Percentiles rank a stretch among this genome's conserved stretches.
Conservation (phyloP, 2,888 invertebrate genomes). For the Pelosia muscerda region DNA sequence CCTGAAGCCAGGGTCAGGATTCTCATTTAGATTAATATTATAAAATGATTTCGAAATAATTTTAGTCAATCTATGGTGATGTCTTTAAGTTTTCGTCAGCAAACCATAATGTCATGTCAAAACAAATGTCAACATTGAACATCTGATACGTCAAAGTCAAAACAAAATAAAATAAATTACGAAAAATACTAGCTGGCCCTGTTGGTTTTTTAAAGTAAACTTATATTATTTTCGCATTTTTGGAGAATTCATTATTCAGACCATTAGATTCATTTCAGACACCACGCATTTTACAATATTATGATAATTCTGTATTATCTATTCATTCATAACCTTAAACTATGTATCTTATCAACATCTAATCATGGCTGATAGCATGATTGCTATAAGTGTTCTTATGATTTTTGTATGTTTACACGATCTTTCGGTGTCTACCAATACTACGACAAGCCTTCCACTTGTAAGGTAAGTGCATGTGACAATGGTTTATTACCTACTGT, state of each 20-base stretch:
- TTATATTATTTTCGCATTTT: background rate
- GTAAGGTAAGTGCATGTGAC: conserved; percentile 37
- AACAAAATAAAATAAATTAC: conserved; percentile 24
- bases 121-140: background rate
- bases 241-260: background rate
- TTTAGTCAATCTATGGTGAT: too few species aligned
- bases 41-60: too few species aligned
- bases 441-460: conserved; percentile 9
- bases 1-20: too few species aligned
- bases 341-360: conserved; percentile 20
- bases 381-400: conserved; percentile 2
- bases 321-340: conserved; percentile 37
- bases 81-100: too few species aligned
- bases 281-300: background rate
- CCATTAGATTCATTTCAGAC: background rate
- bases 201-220: conserved; percentile 24
- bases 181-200: conserved; percentile 26
- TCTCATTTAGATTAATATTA: too few species aligned
- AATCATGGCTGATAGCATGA: conserved; percentile 13
- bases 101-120: background rate
- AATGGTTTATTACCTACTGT: too few species aligned
- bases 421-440: conserved; percentile 10
- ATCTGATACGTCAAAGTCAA: background rate
- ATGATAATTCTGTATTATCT: conserved; percentile 8
- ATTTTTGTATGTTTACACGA: conserved; percentile 5